These are phyloP conservation scores for Amia ocellicauda DNA, from an alignment of 2,113 vertebrate genomes.

Conservation along the genomic window DNA sequence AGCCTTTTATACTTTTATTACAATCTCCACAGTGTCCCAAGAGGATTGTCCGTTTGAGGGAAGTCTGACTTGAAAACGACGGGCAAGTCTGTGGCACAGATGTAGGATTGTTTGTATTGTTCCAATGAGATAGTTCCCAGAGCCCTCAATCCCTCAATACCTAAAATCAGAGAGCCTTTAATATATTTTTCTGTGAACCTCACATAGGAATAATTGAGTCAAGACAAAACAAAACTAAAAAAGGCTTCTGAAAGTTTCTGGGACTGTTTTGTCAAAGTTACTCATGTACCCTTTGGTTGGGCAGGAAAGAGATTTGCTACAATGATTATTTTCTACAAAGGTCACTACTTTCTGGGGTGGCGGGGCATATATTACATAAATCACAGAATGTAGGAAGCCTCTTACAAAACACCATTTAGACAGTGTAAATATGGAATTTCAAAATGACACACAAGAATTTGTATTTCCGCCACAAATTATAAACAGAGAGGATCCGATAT, in stretches of 20 bases:
- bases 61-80: slow-evolving; percentile 23
- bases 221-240: background rate
- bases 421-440: no score
- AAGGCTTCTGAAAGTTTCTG: background rate
- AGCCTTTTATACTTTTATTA: slow-evolving; percentile 25
- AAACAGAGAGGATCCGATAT: no score
- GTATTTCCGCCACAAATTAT: no score
- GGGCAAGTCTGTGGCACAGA: slow-evolving; percentile 18
- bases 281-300: background rate
- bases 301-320: no score
- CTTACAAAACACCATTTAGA: no score
- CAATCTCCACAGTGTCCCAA: slow-evolving; percentile 5
- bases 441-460: no score
- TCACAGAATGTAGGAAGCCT: no score
- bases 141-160: slow-evolving; percentile 2
- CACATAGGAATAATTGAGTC: slow-evolving; percentile 13
- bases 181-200: slow-evolving; percentile 6
- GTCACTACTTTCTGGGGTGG: no score
- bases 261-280: background rate
- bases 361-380: no score
- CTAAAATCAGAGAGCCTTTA: slow-evolving; percentile 12
- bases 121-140: slow-evolving; percentile 21
- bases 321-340: no score
- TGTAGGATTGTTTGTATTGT: slow-evolving; percentile 24
- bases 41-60: slow-evolving; percentile 22